Evolutionary conservation across 1,140 invertebrate species (phyloP).

Genomic region (Lepidurus arcticus): DNA sequence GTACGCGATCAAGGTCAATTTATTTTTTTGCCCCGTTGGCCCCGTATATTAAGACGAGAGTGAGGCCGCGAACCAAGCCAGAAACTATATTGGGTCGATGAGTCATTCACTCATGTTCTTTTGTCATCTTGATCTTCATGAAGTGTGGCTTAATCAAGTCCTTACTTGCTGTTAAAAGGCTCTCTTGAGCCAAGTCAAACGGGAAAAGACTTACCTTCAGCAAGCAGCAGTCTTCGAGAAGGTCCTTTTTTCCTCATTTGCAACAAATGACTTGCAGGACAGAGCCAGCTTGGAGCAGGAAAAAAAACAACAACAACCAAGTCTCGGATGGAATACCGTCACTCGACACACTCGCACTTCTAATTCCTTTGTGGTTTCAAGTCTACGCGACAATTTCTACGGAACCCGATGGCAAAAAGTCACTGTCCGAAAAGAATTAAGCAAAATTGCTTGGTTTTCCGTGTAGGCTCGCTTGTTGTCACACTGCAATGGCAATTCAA

Average conservation of each 20-base stretch:
- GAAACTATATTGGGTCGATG: not conserved
- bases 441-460: too few species aligned
- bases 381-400: not conserved
- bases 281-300: not conserved
- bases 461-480: too few species aligned
- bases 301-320: not conserved
- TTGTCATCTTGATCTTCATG: not conserved
- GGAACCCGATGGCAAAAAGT: too few species aligned
- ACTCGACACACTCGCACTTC: not conserved
- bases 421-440: too few species aligned
- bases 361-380: not conserved
- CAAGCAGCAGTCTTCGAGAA: conserved; percentile 14
- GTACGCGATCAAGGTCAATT: too few species aligned
- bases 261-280: conserved; percentile 18
- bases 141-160: not conserved
- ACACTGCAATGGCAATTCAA: too few species aligned
- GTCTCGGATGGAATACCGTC: not conserved
- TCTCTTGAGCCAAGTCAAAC: not conserved
- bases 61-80: not conserved
- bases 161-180: not conserved
- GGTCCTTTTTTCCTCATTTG: conserved; percentile 15
- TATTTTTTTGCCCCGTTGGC: not conserved
- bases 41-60: not conserved
- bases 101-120: not conserved
- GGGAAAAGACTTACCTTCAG: conserved; percentile 6